These are phyloP conservation scores for Drosophila pandora DNA, from an alignment of 1,140 invertebrate species.

Conservation along the genomic window DNA sequence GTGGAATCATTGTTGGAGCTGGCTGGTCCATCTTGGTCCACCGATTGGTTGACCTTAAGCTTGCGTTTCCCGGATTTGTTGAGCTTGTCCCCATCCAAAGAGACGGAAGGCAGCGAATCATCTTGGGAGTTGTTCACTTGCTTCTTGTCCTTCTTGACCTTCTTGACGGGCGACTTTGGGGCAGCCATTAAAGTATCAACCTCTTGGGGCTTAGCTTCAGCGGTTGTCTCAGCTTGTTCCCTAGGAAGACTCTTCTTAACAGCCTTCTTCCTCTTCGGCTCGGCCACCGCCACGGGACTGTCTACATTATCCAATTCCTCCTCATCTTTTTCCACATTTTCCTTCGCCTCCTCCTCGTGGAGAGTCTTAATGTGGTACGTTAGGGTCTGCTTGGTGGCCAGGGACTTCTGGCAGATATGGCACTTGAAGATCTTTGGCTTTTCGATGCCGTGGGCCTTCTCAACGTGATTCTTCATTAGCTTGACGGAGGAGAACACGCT, in stretches of 20 bases:
- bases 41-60: not conserved
- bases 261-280: not conserved
- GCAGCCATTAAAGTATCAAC: not conserved
- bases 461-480: slow-evolving; percentile 33
- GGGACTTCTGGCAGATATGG: slow-evolving; percentile 8
- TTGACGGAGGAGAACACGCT: slow-evolving; percentile 16
- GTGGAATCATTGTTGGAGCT: not conserved
- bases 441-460: slow-evolving; percentile 19
- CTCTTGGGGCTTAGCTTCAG: not conserved
- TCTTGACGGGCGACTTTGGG: slow-evolving; percentile 7
- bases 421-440: slow-evolving; percentile 60
- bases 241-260: not conserved
- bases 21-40: not conserved
- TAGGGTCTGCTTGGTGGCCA: slow-evolving; percentile 21
- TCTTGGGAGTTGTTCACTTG: not conserved
- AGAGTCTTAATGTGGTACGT: slow-evolving; percentile 38
- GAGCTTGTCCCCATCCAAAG: not conserved
- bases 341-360: slow-evolving; percentile 2
- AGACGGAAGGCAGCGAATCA: not conserved
- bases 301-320: not conserved
- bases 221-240: not conserved
- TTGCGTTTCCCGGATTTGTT: slow-evolving; percentile 1
- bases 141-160: slow-evolving; percentile 2
- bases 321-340: not conserved
- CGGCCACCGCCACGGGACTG: not conserved